Conservation (phyloP, 2,797 vertebrate species). For the Fistularia commersonii region DNA sequence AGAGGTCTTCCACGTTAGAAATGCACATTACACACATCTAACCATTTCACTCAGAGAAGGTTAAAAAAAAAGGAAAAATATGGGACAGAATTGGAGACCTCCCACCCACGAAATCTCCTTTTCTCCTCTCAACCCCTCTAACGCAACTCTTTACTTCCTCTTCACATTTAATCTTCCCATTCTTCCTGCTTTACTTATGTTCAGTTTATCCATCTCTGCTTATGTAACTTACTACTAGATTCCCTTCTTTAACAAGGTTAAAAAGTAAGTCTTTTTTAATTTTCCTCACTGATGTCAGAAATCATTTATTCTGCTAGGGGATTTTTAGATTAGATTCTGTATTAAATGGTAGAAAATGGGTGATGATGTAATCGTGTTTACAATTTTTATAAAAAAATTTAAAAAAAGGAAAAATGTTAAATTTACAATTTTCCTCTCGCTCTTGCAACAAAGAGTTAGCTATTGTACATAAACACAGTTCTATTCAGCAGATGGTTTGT, state of each 20-base stretch:
- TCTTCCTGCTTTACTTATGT: slow-evolving; percentile 21
- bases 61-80: slow-evolving; percentile 10
- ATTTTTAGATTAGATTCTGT: too few relatives aligned
- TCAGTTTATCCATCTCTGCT: slow-evolving; percentile 11
- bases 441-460: too few relatives aligned
- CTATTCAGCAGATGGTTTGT: neutral
- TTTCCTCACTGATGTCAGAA: neutral
- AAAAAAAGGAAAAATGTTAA: too few relatives aligned
- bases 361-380: too few relatives aligned
- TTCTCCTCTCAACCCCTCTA: slow-evolving; percentile 28
- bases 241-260: slow-evolving; percentile 7
- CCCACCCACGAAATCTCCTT: slow-evolving; percentile 49
- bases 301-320: neutral
- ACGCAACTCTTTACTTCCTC: slow-evolving; percentile 32
- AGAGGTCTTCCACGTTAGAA: slow-evolving; percentile 42
- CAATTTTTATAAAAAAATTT: too few relatives aligned
- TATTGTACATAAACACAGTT: neutral
- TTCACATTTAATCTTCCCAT: slow-evolving; percentile 33
- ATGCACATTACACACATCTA: slow-evolving; percentile 27
- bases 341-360: too few relatives aligned
- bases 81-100: slow-evolving; percentile 45
- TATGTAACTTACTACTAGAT: slow-evolving; percentile 17
- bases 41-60: slow-evolving; percentile 36
- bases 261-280: neutral
- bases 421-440: too few relatives aligned